phyloP scores from a whole-genome alignment of 2,888 invertebrate genomes.

The Suillia variegata region DNA sequence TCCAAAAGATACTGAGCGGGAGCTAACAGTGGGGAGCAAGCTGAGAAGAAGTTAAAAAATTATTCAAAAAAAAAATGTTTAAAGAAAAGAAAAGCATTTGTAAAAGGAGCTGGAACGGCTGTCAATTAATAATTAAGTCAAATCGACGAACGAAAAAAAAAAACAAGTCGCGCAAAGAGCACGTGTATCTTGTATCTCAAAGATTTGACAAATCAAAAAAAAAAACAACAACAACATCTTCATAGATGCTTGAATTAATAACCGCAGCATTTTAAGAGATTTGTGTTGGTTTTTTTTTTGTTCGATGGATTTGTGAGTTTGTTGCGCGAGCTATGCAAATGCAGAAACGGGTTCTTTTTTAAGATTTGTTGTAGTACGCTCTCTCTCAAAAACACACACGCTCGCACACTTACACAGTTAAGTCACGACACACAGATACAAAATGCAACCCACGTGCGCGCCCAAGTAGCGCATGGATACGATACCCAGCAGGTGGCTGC shows the following conservation, averaged over 20 bases:
- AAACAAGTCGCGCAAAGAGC: constrained; percentile 24
- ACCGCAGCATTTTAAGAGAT: not conserved
- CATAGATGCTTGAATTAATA: not conserved
- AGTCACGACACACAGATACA: too few relatives aligned
- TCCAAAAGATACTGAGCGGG: too few relatives aligned
- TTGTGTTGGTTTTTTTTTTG: too few relatives aligned
- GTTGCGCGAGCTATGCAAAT: not conserved
- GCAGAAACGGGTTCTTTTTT: not conserved
- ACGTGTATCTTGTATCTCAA: constrained; percentile 1
- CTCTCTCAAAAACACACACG: too few relatives aligned
- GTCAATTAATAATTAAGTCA: constrained; percentile 17
- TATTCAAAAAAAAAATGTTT: not conserved
- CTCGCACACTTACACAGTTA: too few relatives aligned
- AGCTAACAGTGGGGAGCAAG: constrained; percentile 43
- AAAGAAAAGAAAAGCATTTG: not conserved
- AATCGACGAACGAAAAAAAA: not conserved
- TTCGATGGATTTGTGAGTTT: not conserved
- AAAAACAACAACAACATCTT: not conserved
- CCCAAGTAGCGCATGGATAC: not conserved
- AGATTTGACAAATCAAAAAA: not conserved
- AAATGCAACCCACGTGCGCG: not conserved
- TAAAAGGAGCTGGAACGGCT: constrained; percentile 18
- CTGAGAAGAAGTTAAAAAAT: constrained; percentile 33
- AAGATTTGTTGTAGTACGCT: too few relatives aligned
- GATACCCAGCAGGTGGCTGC: constrained; percentile 31